A percentile compares a stretch with the other conserved stretches of the same genome.
Conservation (phyloP, 37 sponge, comb jelly and placozoan species). For the Ephydatia muelleri region DNA sequence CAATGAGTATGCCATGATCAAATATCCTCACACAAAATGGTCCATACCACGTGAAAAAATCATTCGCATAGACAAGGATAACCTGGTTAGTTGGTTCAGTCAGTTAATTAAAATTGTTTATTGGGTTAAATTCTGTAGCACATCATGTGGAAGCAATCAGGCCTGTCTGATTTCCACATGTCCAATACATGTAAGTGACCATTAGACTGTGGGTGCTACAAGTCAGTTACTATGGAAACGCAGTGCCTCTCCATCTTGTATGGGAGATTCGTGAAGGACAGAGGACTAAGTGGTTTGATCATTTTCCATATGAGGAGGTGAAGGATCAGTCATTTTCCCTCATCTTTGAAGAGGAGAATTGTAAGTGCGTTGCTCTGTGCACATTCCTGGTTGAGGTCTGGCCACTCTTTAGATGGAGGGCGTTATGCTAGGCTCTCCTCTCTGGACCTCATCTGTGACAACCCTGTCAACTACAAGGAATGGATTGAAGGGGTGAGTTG, state of each 20-base stretch:
- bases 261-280: slow-evolving; percentile 72
- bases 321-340: slow-evolving; percentile 72
- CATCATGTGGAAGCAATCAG: background rate
- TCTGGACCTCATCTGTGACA: slow-evolving; percentile 77
- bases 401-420: slow-evolving; percentile 23
- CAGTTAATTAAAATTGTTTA: background rate
- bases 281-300: slow-evolving; percentile 55
- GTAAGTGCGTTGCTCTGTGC: background rate
- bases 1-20: slow-evolving; percentile 56
- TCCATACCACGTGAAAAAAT: slow-evolving; percentile 50
- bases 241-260: slow-evolving; percentile 54
- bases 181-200: background rate
- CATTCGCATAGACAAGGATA: slow-evolving; percentile 51
- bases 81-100: slow-evolving; percentile 31
- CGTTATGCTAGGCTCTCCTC: slow-evolving; percentile 58
- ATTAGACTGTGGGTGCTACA: background rate
- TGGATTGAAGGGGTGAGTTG: slow-evolving; percentile 73
- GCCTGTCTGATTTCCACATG: background rate
- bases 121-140: background rate
- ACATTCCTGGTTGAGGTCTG: no score
- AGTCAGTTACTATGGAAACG: background rate
- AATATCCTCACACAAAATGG: slow-evolving; percentile 51
- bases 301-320: slow-evolving; percentile 70
- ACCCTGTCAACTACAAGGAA: slow-evolving; percentile 21
- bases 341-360: slow-evolving; percentile 63